Conservation (phyloP, 2,888 invertebrate species). For the Strigamia maritima region DNA sequence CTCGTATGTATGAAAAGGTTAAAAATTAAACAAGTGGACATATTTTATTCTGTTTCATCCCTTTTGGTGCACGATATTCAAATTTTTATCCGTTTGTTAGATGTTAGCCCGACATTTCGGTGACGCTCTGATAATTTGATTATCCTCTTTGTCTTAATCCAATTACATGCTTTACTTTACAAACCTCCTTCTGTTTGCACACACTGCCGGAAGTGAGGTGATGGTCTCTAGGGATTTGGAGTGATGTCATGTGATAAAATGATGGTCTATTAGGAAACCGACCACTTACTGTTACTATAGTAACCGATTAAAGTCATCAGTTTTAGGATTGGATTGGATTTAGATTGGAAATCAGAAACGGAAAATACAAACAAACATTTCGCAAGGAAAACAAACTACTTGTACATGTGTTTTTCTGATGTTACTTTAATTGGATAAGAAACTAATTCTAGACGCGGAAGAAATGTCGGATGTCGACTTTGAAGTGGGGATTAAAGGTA, state of each 20-base stretch:
- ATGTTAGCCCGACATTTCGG: constrained; percentile 4
- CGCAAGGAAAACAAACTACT: background rate
- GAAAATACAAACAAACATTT: background rate
- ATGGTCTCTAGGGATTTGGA: background rate
- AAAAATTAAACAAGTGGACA: too few relatives aligned
- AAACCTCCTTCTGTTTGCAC: background rate
- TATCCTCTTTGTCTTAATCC: constrained; percentile 26
- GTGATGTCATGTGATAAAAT: constrained; percentile 29
- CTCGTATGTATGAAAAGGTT: too few relatives aligned
- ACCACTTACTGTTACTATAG: constrained; percentile 22
- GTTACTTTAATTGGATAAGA: background rate
- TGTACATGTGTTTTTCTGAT: too few relatives aligned
- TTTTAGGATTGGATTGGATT: background rate
- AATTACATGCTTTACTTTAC: background rate
- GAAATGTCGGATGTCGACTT: background rate
- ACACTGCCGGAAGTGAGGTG: constrained; percentile 11
- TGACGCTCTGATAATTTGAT: background rate
- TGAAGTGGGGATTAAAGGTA: background rate
- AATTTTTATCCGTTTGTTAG: background rate
- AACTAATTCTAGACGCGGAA: background rate
- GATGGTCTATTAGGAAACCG: constrained; percentile 30
- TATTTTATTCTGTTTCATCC: too few relatives aligned
- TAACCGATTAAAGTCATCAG: background rate
- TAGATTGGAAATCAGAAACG: background rate
- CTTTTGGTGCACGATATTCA: background rate